Percentiles rank a stretch among this genome's conserved stretches.
phyloP scores from a whole-genome alignment of 2,113 vertebrate species.

The Parus major region DNA sequence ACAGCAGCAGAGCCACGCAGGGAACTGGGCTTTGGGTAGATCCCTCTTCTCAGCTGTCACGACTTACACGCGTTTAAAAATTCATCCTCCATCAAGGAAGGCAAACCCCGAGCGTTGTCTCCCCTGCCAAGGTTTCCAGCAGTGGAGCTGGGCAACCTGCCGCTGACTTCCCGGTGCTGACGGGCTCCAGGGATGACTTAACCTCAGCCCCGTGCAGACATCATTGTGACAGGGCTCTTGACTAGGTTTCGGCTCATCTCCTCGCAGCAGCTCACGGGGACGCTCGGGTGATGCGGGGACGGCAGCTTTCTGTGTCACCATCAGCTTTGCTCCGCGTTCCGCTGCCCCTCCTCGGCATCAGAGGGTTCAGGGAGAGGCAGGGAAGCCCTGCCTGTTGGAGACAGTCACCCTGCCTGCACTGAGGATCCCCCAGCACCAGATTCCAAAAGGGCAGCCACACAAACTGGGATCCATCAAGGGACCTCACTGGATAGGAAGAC shows the following conservation, averaged over 20 bases:
- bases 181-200: conserved; percentile 41
- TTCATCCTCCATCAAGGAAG: conserved; percentile 15
- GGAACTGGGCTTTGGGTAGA: background rate
- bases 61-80: background rate
- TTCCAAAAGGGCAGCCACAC: background rate
- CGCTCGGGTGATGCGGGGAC: background rate
- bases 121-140: conserved; percentile 34
- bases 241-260: conserved; percentile 49
- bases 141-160: conserved; percentile 35
- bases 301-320: background rate
- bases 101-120: background rate
- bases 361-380: conserved; percentile 11
- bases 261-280: conserved; percentile 32
- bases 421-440: background rate
- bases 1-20: background rate
- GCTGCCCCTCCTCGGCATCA: background rate
- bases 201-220: conserved; percentile 14
- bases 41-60: conserved; percentile 39
- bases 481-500: background rate
- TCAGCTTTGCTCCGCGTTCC: background rate
- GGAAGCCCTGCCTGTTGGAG: background rate
- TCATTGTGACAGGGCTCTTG: conserved; percentile 47
- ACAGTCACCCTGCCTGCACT: background rate
- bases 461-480: background rate
- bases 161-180: conserved; percentile 18